Percentiles rank a stretch among this genome's conserved stretches.
These are phyloP conservation scores for Drymonia ruficornis DNA, from an alignment of 2,888 invertebrate species.

Conservation along the genomic window DNA sequence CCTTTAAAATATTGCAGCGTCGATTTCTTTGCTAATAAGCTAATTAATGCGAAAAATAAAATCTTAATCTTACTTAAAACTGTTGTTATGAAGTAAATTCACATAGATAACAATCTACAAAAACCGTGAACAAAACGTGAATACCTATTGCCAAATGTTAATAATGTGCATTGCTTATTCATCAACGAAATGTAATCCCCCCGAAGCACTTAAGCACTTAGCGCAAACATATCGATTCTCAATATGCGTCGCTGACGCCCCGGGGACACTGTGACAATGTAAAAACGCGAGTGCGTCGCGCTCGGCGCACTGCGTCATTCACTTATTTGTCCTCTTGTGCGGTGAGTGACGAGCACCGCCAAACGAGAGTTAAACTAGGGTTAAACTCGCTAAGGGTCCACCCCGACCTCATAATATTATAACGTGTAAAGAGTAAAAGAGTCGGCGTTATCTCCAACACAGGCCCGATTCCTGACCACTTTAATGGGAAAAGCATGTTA, in stretches of 20 bases:
- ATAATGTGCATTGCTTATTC: constrained; percentile 73
- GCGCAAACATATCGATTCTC: constrained; percentile 81
- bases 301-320: constrained; percentile 66
- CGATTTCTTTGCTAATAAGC: background rate
- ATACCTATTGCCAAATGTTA: constrained; percentile 25
- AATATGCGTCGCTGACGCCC: constrained; percentile 69
- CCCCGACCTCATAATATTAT: constrained; percentile 78
- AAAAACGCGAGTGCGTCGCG: constrained; percentile 72
- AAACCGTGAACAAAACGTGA: background rate
- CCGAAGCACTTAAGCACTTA: constrained; percentile 82
- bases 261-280: constrained; percentile 75
- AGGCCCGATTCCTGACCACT: constrained; percentile 81
- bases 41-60: background rate
- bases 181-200: constrained; percentile 76
- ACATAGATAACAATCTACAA: background rate
- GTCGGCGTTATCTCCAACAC: constrained; percentile 79
- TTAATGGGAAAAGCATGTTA: constrained; percentile 86
- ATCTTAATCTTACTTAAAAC: background rate
- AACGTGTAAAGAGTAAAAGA: constrained; percentile 83
- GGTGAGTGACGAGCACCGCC: constrained; percentile 52
- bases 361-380: constrained; percentile 70
- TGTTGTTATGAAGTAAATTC: background rate
- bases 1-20: background rate
- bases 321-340: constrained; percentile 71
- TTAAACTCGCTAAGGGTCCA: constrained; percentile 62